phyloP scores from a whole-genome alignment of 2,113 vertebrate genomes.

The Hystrix cristata region DNA sequence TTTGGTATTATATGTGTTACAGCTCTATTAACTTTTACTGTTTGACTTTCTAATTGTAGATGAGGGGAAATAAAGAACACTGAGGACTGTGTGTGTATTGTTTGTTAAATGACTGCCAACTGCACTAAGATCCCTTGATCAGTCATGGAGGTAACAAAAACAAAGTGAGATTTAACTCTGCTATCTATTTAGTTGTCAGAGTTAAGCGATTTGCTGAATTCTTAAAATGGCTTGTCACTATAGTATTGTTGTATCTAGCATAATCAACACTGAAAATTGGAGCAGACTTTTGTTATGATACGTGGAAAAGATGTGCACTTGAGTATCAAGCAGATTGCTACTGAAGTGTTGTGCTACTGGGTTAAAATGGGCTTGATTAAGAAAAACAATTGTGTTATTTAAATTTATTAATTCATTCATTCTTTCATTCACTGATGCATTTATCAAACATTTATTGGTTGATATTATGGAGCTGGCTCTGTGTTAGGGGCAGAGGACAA shows the following conservation, averaged over 20 bases:
- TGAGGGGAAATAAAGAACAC: neutral
- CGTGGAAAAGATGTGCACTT: neutral
- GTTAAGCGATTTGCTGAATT: slow-evolving; percentile 38
- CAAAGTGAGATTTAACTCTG: slow-evolving; percentile 5
- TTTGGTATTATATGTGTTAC: slow-evolving; percentile 57
- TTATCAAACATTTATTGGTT: neutral
- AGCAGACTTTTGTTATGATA: neutral
- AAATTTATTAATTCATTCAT: neutral
- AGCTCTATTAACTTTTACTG: slow-evolving; percentile 63
- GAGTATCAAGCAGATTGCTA: slow-evolving; percentile 30
- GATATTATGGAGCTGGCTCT: neutral
- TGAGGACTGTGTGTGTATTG: slow-evolving; percentile 12
- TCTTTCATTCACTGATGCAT: slow-evolving; percentile 9
- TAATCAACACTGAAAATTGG: neutral
- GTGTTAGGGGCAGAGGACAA: neutral
- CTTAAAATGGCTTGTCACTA: neutral
- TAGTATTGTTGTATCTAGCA: neutral
- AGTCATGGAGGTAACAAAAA: neutral
- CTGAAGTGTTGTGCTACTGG: neutral
- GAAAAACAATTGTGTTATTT: slow-evolving; percentile 25
- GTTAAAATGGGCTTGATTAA: slow-evolving; percentile 50
- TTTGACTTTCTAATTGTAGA: slow-evolving; percentile 67
- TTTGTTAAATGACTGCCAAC: slow-evolving; percentile 35
- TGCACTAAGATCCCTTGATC: slow-evolving; percentile 20
- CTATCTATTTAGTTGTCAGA: neutral